Percentiles rank a stretch among this genome's conserved stretches.
Evolutionary conservation across 2,888 invertebrate species (phyloP).

Genomic region (Lithophane semibrunnea): DNA sequence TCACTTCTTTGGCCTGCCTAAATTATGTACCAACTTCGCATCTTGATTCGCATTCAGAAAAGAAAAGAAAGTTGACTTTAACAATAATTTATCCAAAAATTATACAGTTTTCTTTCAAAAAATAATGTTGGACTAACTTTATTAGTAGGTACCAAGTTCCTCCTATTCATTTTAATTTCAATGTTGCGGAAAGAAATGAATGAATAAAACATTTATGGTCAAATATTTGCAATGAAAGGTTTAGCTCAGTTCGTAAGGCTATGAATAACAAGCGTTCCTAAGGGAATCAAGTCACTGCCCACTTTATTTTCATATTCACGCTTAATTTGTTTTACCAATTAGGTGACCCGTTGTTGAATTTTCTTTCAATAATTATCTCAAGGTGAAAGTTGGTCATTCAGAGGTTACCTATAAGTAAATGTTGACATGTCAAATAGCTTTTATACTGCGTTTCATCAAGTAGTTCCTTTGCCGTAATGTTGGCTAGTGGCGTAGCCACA

Average conservation of each 20-base stretch:
- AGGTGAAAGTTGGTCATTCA: constrained; percentile 3
- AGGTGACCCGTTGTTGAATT: constrained; percentile 47
- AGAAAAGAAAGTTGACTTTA: constrained; percentile 26
- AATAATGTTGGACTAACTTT: constrained; percentile 63
- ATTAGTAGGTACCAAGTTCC: constrained; percentile 61
- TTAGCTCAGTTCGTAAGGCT: constrained; percentile 61
- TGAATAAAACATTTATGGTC: constrained; percentile 76
- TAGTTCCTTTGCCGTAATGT: no score
- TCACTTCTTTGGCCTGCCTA: not conserved
- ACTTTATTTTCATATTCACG: constrained; percentile 59
- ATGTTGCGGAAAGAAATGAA: constrained; percentile 64
- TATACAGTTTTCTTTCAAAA: constrained; percentile 61
- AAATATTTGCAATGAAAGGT: constrained; percentile 72
- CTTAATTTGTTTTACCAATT: constrained; percentile 64
- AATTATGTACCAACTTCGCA: constrained; percentile 41
- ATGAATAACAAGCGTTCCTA: constrained; percentile 66
- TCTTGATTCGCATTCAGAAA: constrained; percentile 39
- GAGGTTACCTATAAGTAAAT: constrained; percentile 34
- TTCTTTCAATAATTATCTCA: constrained; percentile 37
- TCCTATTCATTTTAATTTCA: constrained; percentile 71
- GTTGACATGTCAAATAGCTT: constrained; percentile 10
- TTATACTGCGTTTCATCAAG: not conserved
- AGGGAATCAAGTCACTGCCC: constrained; percentile 49
- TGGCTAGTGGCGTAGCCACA: no score
- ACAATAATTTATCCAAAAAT: constrained; percentile 60